A percentile compares a stretch with the other conserved stretches of the same genome.
phyloP scores from a whole-genome alignment of 2,113 vertebrate species.

The Megalops atlanticus region DNA sequence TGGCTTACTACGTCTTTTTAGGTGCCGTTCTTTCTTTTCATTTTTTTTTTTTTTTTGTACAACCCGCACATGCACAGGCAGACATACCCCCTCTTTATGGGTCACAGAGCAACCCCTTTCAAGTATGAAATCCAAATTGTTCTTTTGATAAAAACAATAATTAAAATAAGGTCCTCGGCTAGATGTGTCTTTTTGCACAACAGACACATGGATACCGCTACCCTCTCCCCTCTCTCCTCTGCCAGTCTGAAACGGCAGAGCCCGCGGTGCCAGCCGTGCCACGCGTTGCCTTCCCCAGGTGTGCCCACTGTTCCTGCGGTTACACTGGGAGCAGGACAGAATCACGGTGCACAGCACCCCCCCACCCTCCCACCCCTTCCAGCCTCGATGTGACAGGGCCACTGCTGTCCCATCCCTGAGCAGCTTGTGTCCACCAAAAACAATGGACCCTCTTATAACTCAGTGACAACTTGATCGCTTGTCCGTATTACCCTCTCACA shows the following conservation, averaged over 20 bases:
- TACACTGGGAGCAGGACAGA: too few species aligned
- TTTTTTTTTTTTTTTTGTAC: background rate
- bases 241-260: too few species aligned
- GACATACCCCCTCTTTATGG: slow-evolving; percentile 29
- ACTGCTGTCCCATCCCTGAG: too few species aligned
- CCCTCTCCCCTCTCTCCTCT: background rate
- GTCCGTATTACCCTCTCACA: too few species aligned
- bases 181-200: background rate
- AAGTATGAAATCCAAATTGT: slow-evolving; percentile 66
- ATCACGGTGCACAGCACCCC: too few species aligned
- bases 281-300: background rate
- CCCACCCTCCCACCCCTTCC: too few species aligned
- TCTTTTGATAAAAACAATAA: background rate
- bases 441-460: too few species aligned
- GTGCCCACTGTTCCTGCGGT: too few species aligned
- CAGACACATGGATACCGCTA: too few species aligned
- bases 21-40: slow-evolving; percentile 72
- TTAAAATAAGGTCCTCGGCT: background rate
- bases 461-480: too few species aligned
- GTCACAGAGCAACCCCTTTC: slow-evolving; percentile 58
- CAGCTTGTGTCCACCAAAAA: too few species aligned
- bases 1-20: slow-evolving; percentile 84
- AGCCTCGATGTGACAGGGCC: too few species aligned
- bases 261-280: background rate
- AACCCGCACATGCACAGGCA: slow-evolving; percentile 36